Evolutionary conservation across 2,113 vertebrate genomes (phyloP).

Genomic region (Phylloscopus trochiloides): DNA sequence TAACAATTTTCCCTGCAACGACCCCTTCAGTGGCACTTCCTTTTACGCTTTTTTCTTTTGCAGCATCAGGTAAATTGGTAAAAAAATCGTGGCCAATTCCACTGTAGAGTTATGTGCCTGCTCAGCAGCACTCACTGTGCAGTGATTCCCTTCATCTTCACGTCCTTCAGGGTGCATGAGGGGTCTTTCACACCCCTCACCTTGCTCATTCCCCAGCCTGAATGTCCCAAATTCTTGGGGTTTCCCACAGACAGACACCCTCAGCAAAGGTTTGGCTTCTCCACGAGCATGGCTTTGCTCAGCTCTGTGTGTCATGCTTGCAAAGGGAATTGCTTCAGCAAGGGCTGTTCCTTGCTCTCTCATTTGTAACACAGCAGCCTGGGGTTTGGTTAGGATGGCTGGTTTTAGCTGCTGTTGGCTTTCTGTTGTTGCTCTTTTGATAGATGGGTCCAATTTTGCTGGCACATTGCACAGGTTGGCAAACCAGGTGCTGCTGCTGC

Average conservation of each 20-base stretch:
- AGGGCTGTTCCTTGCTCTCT: background rate
- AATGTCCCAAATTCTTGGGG: background rate
- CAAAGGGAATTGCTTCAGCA: background rate
- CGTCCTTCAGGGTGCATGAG: too few relatives aligned
- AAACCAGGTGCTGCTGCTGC: constrained; percentile 22
- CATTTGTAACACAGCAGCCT: constrained; percentile 4
- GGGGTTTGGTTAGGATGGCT: constrained; percentile 47
- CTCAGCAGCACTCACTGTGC: too few relatives aligned
- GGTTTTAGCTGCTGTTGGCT: background rate
- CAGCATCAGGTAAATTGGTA: too few relatives aligned
- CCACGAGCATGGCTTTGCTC: background rate
- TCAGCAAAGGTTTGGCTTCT: background rate
- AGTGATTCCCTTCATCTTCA: too few relatives aligned
- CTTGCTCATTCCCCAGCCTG: too few relatives aligned
- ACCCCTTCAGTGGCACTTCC: background rate
- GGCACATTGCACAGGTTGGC: constrained; percentile 18
- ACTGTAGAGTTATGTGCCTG: too few relatives aligned
- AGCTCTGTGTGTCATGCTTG: accelerated
- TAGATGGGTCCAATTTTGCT: constrained; percentile 60
- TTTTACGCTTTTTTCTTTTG: background rate
- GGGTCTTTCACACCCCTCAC: too few relatives aligned
- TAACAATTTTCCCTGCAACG: background rate
- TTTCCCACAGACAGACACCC: background rate
- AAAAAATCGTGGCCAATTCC: too few relatives aligned
- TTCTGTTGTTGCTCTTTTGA: constrained; percentile 20